phyloP scores from a whole-genome alignment of 30 jellyfish, hydroid and myxozoan species.

The Catostylus mosaicus region DNA sequence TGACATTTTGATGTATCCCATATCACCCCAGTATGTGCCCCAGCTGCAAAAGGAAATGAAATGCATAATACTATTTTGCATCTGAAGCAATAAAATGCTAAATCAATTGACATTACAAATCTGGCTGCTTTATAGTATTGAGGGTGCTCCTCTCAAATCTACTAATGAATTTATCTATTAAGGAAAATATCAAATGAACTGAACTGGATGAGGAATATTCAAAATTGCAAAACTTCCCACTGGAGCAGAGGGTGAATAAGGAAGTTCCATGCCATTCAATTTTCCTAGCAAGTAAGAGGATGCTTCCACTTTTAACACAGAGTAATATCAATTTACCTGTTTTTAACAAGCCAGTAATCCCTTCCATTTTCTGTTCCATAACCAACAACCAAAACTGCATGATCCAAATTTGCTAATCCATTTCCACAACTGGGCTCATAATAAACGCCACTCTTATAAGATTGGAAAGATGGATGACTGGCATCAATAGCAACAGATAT shows the following conservation, averaged over 20 bases:
- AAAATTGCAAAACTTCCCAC: too few species aligned
- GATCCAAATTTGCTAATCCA: conserved; percentile 81
- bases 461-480: conserved; percentile 85
- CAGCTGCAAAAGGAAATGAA: conserved; percentile 63
- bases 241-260: too few species aligned
- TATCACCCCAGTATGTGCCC: conserved; percentile 94
- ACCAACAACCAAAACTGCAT: conserved; percentile 99
- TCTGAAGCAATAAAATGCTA: too few species aligned
- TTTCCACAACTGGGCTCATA: conserved; percentile 95
- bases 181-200: too few species aligned
- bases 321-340: conserved; percentile 70
- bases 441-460: conserved; percentile 87
- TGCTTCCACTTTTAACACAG: neutral
- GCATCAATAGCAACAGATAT: conserved; percentile 99
- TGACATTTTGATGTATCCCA: conserved; percentile 86
- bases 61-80: neutral
- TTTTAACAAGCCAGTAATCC: conserved; percentile 96
- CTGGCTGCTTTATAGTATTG: too few species aligned
- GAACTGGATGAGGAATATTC: too few species aligned
- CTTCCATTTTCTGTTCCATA: conserved; percentile 94
- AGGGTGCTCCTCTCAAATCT: neutral
- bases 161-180: neutral
- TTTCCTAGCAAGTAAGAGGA: too few species aligned
- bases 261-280: too few species aligned
- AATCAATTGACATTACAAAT: neutral